Evolutionary conservation across 92 coral and sea anemone genomes (phyloP).

Genomic region (Pocillopora meandrina): DNA sequence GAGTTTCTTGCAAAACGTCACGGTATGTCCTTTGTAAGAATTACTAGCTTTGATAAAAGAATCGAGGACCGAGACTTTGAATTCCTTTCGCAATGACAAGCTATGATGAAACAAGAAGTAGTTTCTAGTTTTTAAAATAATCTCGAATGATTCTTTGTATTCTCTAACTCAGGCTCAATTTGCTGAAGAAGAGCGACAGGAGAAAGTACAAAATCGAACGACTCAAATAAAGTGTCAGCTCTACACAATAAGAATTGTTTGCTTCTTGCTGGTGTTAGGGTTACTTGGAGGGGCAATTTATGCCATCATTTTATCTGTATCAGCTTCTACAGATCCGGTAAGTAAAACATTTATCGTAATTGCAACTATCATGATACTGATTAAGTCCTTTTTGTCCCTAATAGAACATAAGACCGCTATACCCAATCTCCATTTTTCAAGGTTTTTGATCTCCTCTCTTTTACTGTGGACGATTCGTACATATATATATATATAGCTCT

Average conservation of each 20-base stretch:
- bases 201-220: slow-evolving; percentile 70
- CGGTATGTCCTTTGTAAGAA: slow-evolving; percentile 39
- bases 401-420: too few species aligned
- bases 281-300: slow-evolving; percentile 75
- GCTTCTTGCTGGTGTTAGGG: slow-evolving; percentile 60
- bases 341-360: slow-evolving; percentile 6
- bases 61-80: too few species aligned
- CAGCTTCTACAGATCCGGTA: slow-evolving; percentile 70
- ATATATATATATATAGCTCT: too few species aligned
- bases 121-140: too few species aligned
- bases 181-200: slow-evolving; percentile 80
- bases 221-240: slow-evolving; percentile 52
- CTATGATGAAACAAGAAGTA: too few species aligned
- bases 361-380: too few species aligned
- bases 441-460: too few species aligned
- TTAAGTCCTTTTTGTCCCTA: too few species aligned
- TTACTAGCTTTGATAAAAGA: too few species aligned
- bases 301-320: slow-evolving; percentile 67
- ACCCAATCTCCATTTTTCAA: too few species aligned
- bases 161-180: slow-evolving; percentile 67
- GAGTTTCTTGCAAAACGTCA: slow-evolving; percentile 77
- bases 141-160: too few species aligned
- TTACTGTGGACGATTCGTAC: too few species aligned
- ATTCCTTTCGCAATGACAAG: neutral
- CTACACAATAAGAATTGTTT: slow-evolving; percentile 62